Conservation (phyloP, 2,888 invertebrate genomes). For the Drosophila kambysellisi region DNA sequence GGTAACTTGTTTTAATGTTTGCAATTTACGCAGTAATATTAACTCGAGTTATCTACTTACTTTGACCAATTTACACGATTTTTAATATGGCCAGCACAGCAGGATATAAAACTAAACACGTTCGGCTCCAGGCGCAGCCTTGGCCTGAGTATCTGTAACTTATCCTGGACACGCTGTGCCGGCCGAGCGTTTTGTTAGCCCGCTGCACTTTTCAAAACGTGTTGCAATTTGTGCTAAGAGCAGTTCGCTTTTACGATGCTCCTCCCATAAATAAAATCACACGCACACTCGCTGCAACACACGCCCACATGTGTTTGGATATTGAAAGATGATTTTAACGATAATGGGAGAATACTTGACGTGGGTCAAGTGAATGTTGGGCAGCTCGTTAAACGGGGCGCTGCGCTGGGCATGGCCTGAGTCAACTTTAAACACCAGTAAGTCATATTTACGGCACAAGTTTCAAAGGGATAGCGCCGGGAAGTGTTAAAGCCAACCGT, state of each 20-base stretch:
- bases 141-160: slow-evolving; percentile 42
- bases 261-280: slow-evolving; percentile 18
- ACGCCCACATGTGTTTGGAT: slow-evolving; percentile 24
- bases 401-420: slow-evolving; percentile 23
- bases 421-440: slow-evolving; percentile 77
- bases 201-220: slow-evolving; percentile 66
- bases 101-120: slow-evolving; percentile 54
- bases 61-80: slow-evolving; percentile 37
- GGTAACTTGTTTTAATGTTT: background rate
- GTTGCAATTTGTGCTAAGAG: slow-evolving; percentile 74
- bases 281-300: slow-evolving; percentile 6
- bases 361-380: slow-evolving; percentile 66
- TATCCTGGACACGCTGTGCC: slow-evolving; percentile 50
- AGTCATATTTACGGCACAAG: slow-evolving; percentile 74
- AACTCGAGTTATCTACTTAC: slow-evolving; percentile 33
- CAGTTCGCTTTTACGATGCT: slow-evolving; percentile 56
- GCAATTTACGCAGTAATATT: slow-evolving; percentile 10
- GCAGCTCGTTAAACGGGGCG: slow-evolving; percentile 61
- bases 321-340: slow-evolving; percentile 78
- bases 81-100: slow-evolving; percentile 38
- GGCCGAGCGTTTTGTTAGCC: slow-evolving; percentile 56
- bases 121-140: slow-evolving; percentile 12
- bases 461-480: slow-evolving; percentile 40
- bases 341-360: slow-evolving; percentile 68
- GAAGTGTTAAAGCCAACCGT: slow-evolving; percentile 72